Percentiles rank a stretch among this genome's conserved stretches.
Evolutionary conservation across 2,797 vertebrate species (phyloP).

Genomic region (Lagodon rhomboides): DNA sequence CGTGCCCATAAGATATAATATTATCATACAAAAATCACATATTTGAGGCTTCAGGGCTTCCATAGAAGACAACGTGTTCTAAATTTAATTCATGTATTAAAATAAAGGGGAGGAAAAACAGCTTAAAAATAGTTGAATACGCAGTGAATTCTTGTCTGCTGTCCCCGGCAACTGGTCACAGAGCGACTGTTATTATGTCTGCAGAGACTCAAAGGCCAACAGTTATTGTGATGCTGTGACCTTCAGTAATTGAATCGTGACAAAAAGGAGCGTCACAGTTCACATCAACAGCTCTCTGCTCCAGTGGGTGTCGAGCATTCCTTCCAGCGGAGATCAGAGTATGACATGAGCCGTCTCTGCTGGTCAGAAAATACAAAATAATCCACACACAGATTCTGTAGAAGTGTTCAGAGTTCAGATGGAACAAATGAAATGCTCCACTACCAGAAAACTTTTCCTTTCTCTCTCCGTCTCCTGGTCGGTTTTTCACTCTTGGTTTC

Average conservation of each 20-base stretch:
- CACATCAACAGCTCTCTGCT: conserved; percentile 41
- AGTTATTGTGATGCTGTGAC: conserved; percentile 75
- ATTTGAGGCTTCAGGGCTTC: not conserved
- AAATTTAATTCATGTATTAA: not conserved
- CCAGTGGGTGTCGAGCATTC: conserved; percentile 71
- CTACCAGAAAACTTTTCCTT: not conserved
- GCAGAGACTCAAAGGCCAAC: conserved; percentile 57
- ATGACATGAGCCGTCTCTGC: not conserved
- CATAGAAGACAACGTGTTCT: not conserved
- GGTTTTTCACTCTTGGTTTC: not conserved
- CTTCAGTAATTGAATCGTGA: conserved; percentile 75
- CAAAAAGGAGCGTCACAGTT: conserved; percentile 61
- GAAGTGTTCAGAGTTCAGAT: not conserved
- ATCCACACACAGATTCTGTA: not conserved
- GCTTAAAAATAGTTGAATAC: conserved; percentile 5
- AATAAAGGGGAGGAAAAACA: not conserved
- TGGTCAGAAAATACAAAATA: not conserved
- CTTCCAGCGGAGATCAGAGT: conserved; percentile 46
- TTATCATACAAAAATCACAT: not conserved
- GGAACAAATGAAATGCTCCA: not conserved
- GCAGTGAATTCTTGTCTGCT: conserved; percentile 56
- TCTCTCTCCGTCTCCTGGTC: not conserved
- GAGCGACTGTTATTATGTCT: conserved; percentile 56
- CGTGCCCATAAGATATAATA: not conserved
- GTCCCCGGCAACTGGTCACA: conserved; percentile 61